A percentile compares a stretch with the other conserved stretches of the same genome.
Evolutionary conservation across 2,888 invertebrate species (phyloP).

Genomic region (Scaptomyza polygonia): DNA sequence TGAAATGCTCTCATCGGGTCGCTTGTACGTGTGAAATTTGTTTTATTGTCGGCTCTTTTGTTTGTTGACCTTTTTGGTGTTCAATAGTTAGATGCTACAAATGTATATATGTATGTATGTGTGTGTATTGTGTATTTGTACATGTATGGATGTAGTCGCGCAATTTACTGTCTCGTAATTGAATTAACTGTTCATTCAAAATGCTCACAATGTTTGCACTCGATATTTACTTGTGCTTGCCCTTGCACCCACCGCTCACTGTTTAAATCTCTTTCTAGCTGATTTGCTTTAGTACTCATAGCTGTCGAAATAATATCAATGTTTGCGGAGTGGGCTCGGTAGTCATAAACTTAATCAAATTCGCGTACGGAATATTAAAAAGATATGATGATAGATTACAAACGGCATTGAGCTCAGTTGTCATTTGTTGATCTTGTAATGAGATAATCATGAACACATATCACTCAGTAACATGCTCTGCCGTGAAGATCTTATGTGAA

Average conservation of each 20-base stretch:
- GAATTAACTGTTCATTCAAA: slow-evolving; percentile 35
- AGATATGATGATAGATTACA: slow-evolving; percentile 56
- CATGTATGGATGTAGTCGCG: slow-evolving; percentile 15
- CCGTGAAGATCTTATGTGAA: not conserved
- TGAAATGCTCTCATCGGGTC: slow-evolving; percentile 39
- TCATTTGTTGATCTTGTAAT: slow-evolving; percentile 26
- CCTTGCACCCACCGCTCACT: slow-evolving; percentile 12
- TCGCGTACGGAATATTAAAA: slow-evolving; percentile 29
- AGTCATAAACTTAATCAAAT: slow-evolving; percentile 50
- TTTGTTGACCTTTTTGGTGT: slow-evolving; percentile 69
- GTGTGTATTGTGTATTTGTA: slow-evolving; percentile 4
- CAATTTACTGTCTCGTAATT: slow-evolving; percentile 37
- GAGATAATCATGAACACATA: slow-evolving; percentile 2
- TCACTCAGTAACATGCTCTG: not conserved
- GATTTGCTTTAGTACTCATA: slow-evolving; percentile 7
- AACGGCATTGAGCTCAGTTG: slow-evolving; percentile 50
- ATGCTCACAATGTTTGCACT: slow-evolving; percentile 52
- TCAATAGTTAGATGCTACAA: slow-evolving; percentile 44
- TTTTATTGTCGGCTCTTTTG: slow-evolving; percentile 60
- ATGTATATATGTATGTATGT: not conserved
- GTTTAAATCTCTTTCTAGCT: not conserved
- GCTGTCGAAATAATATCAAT: slow-evolving; percentile 37
- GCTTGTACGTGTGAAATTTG: slow-evolving; percentile 60
- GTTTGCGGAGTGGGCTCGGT: not conserved
- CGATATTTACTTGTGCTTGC: slow-evolving; percentile 63